Evolutionary conservation across 2,113 vertebrate species (phyloP), one percentile per base, ranked within the genome.

Genomic region (Tricholaema leucomelas): DNA sequence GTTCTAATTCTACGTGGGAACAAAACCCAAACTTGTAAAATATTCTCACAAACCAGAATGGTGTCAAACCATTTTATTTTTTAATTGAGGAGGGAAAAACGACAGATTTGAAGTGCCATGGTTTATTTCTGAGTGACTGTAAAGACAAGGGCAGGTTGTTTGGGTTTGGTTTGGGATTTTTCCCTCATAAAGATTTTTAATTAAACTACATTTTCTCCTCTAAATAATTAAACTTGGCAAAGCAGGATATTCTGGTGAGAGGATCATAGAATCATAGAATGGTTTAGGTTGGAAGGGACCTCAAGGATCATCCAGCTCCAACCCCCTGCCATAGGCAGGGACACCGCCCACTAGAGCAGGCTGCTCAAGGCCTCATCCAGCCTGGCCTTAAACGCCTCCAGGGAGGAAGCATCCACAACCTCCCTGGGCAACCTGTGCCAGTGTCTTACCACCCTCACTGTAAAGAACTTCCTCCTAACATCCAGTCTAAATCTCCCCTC

Each of bases 1-100:
- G 66, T 24, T 92, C 92, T 83, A 75, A 79, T 82, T 91, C 75
- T 33, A 48, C 54, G 36, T 82, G 40, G 88, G 88, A 88, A 91
- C 58, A 82, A 94, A 91, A 16, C 46, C 40, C 40, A 72, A 80
- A 76, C 69, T 58, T 93, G 77, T 88, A 40, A 94, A 91, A 79
- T 58, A 79, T 42, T 88, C 85, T 91, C 42, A 82, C 67, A 66
- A 42, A 88, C 30, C 48, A 82, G 85, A 85, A 75, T 6, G 38
- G 85, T 93, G 91, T 82, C 69, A 82, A 80, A 67, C 81, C 77
- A 59, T n/a, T n/a, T n/a, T 76, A 46, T 88, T 73, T 83, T 73
- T 83, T n/a, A n/a, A n/a, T 58, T 67, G 6, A 48, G 46, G 77
- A 86, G 48, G 72, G 77, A 88, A 82, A 82, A 40, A 70, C 44